Evolutionary conservation across 2,888 invertebrate genomes (phyloP), one percentile per base, ranked within the genome.

Genomic region (Drosophila imparisetae): DNA sequence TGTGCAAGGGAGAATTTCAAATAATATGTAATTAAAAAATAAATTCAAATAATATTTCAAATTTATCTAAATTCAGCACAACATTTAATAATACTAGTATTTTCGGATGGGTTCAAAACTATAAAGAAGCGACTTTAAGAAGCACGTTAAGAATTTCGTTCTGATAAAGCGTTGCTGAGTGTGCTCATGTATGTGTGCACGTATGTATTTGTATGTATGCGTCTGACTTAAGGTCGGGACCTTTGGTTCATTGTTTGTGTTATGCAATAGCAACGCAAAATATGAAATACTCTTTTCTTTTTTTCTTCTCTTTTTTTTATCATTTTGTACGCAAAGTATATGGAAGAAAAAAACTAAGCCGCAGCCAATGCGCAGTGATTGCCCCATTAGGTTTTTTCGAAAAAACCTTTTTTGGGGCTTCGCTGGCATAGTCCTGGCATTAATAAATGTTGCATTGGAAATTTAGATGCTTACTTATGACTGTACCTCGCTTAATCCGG

Each of bases 401-500:
- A 24, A 18, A 18, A 1, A 45, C 1, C 13, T 15, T 2, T 45
- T 40, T n/a, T n/a, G 11, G 45, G 10, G 32, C 69, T 58, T 55
- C 84, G 53, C 75, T 71, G 76, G 59, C 83, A 61, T 54, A 68
- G 79, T 58, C 76, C 78, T 61, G 83, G 80, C 84, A 83, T 90
- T 89, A 88, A 83, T 90, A 90, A 92, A 92, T 91, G 91, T 91
- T 90, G 89, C 86, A 91, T 90, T 91, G 89, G 87, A 91, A 91
- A 90, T 84, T 92, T 92, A 92, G 92, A 92, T 92, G 95, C 97
- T 97, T 95, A 97, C 97, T 97, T 95, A 97, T 96, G 89, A 96
- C 96, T 93, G 96, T 97, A 96, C 97, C 97, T 94, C 98, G 95
- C 95, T 98, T 98, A 94, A 98, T 97, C 91, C 98, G 95, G 94